Conservation (phyloP, 2,113 vertebrate species). For the Calyptommatus sinebrachiatus region DNA sequence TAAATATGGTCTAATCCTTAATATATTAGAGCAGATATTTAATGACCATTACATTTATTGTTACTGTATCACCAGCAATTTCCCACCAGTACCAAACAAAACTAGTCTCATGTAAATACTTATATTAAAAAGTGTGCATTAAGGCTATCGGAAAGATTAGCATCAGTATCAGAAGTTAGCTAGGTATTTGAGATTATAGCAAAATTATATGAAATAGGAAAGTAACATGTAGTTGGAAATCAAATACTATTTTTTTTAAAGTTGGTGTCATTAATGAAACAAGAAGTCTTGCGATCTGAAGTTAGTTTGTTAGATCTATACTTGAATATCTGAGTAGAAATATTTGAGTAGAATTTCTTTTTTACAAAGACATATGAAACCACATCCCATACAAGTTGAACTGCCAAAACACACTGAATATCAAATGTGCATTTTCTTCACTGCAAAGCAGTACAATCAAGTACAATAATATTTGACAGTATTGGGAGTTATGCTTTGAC, state of each 20-base stretch:
- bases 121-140: no score
- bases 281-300: neutral
- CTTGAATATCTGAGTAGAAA: neutral
- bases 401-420: slow-evolving; percentile 57
- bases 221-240: neutral
- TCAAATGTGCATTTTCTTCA: slow-evolving; percentile 61
- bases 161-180: no score
- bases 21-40: no score
- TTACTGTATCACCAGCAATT: no score
- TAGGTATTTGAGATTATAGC: neutral
- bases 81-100: no score
- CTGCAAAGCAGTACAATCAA: slow-evolving; percentile 44
- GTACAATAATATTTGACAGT: slow-evolving; percentile 61
- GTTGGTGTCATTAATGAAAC: neutral
- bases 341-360: slow-evolving; percentile 28
- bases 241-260: neutral
- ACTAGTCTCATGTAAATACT: no score
- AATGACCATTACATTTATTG: no score
- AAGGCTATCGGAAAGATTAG: no score
- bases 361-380: slow-evolving; percentile 42
- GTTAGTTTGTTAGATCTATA: neutral
- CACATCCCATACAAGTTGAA: slow-evolving; percentile 39
- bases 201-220: neutral
- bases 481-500: slow-evolving; percentile 40
- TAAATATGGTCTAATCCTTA: no score